phyloP scores from a whole-genome alignment of 2,113 vertebrate species.

The Genyomyrus donnyi region DNA sequence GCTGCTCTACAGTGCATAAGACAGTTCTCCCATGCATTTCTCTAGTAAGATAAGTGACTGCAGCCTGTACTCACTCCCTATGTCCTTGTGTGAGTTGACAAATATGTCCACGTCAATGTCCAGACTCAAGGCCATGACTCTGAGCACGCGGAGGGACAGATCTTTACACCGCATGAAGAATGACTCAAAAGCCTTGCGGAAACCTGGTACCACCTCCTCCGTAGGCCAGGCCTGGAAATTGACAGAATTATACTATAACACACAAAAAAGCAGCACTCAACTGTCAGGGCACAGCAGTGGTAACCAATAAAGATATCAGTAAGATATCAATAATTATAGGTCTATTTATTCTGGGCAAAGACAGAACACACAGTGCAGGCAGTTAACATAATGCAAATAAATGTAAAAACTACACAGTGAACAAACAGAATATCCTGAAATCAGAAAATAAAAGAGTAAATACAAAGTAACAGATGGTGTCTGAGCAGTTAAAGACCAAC shows the following conservation, averaged over 20 bases:
- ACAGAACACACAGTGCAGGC: not conserved
- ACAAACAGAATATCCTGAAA: not conserved
- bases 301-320: too few relatives aligned
- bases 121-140: slow-evolving; percentile 28
- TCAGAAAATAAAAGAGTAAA: too few relatives aligned
- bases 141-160: not conserved
- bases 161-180: slow-evolving; percentile 52
- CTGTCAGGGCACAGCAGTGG: not conserved
- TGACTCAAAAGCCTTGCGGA: slow-evolving; percentile 33
- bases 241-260: not conserved
- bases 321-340: not conserved
- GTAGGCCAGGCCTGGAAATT: slow-evolving; percentile 53
- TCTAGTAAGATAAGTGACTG: too few relatives aligned
- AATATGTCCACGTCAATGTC: slow-evolving; percentile 47
- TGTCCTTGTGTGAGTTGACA: slow-evolving; percentile 38
- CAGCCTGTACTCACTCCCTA: slow-evolving; percentile 52
- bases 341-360: not conserved
- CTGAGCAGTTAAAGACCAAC: too few relatives aligned
- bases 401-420: too few relatives aligned
- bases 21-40: too few relatives aligned
- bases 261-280: not conserved
- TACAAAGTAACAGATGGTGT: too few relatives aligned
- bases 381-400: too few relatives aligned
- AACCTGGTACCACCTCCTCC: slow-evolving; percentile 23
- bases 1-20: too few relatives aligned